phyloP scores from a whole-genome alignment of 2,888 invertebrate genomes.

The Morpho achilles region DNA sequence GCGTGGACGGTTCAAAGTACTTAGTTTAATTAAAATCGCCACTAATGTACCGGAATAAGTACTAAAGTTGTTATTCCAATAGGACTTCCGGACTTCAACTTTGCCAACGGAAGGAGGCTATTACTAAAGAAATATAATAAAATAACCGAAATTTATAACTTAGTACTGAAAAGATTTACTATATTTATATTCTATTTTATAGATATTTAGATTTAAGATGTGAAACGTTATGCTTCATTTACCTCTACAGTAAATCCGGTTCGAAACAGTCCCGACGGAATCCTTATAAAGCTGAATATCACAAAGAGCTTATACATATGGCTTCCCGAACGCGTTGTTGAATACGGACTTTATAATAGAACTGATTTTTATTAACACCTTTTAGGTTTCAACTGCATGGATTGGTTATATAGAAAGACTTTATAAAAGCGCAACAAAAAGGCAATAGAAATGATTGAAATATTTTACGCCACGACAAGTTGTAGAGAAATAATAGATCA shows the following conservation, averaged over 20 bases:
- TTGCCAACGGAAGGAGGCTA: too few relatives aligned
- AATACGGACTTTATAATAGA: conserved; percentile 21
- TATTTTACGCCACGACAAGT: too few relatives aligned
- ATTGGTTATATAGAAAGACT: background rate
- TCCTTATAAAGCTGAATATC: conserved; percentile 51
- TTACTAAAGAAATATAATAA: too few relatives aligned
- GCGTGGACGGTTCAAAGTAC: too few relatives aligned
- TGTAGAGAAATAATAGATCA: too few relatives aligned
- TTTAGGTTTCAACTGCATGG: conserved; percentile 15
- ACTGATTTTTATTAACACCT: conserved; percentile 18
- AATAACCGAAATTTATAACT: background rate
- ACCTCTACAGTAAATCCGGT: conserved; percentile 17
- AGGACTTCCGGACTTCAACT: too few relatives aligned
- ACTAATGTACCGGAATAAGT: too few relatives aligned
- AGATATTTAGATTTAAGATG: background rate
- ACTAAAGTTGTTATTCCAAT: too few relatives aligned
- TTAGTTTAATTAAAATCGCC: too few relatives aligned
- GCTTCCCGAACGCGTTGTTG: conserved; percentile 40
- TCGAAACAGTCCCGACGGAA: conserved; percentile 43
- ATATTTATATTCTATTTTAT: too few relatives aligned
- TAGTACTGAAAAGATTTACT: background rate
- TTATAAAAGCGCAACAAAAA: too few relatives aligned
- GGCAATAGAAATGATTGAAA: too few relatives aligned
- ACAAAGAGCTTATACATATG: conserved; percentile 41
- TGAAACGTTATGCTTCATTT: background rate